Evolutionary conservation across 2,888 invertebrate genomes (phyloP).

Genomic region (Drosophila mercatorum): DNA sequence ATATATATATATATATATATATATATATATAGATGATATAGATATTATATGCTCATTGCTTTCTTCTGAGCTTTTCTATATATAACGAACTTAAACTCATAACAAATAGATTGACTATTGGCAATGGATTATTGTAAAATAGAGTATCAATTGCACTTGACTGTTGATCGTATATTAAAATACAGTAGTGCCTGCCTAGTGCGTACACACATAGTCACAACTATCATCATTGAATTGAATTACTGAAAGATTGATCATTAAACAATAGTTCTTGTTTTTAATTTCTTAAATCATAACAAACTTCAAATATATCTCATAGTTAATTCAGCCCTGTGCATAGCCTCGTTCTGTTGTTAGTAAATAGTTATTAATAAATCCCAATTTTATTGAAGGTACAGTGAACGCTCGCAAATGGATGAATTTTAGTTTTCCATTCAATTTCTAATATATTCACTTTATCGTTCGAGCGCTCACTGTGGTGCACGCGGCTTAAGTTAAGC

Average conservation of each 20-base stretch:
- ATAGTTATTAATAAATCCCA: conserved; percentile 31
- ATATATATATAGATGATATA: no score
- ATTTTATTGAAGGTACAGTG: conserved; percentile 13
- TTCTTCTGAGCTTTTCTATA: background rate
- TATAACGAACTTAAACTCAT: background rate
- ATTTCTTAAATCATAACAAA: background rate
- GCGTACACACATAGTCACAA: no score
- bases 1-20: no score
- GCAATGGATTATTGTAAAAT: no score
- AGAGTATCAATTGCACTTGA: background rate
- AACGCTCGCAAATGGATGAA: background rate
- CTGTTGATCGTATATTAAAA: background rate
- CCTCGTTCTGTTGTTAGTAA: conserved; percentile 37
- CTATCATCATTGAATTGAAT: no score
- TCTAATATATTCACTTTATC: background rate
- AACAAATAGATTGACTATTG: background rate
- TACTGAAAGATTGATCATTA: no score
- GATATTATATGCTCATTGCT: no score
- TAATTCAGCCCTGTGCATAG: conserved; percentile 31
- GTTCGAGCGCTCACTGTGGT: conserved; percentile 7
- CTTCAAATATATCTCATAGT: background rate
- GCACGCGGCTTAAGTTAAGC: conserved; percentile 13
- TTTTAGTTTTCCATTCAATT: background rate
- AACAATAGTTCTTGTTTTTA: no score
- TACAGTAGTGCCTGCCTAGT: background rate